Base-by-base conservation (phyloP, 2,797 vertebrate genomes). In the Typhlichthys subterraneus region DNA sequence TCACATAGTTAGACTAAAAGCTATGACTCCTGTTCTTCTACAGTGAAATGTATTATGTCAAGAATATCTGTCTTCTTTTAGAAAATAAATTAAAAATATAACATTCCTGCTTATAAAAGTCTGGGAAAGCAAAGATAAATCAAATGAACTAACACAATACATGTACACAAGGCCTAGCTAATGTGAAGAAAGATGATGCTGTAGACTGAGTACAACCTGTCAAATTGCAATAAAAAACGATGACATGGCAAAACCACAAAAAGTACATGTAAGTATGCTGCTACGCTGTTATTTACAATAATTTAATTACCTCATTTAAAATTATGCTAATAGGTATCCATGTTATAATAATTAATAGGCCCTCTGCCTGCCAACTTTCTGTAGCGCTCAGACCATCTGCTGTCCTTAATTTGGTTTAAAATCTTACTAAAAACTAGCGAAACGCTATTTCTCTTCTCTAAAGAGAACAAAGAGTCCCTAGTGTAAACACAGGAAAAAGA, bases 391-490 rank as follows among this genome's bases (percentile, higher is more conserved):
- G 63, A 50, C 58, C 10, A n/a, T 29, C 38, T 19, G 12, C 54
- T 55, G 17, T 11, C 61, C 56, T 66, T 72, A 65, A 67, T 73
- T 79, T 57, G 8, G 57, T 52, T 53, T 1, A 54, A 63, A 45
- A 38, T 38, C 52, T 19, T 23, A 23, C 19, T 12, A 4, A 13
- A 47, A 8, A 47, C 31, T 12, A 45, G 7, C 46, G 63, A 66
- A 63, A 67, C 17, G 47, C 23, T 29, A 58, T 0, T 15, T 53
- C 33, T 58, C 33, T 2, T 57, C 14, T 75, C 53, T 59, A 14
- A 60, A 50, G 59, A 19, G 63, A 71, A 75, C 70, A 72, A 65
- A 68, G 61, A 3, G 15, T 80, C 67, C 52, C 63, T 6, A 57
- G 38, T 52, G 75, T 54, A 19, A 72, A 61, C 56, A 56, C 33